Conservation (phyloP, 2,797 vertebrate species). For the Botia kubotai region DNA sequence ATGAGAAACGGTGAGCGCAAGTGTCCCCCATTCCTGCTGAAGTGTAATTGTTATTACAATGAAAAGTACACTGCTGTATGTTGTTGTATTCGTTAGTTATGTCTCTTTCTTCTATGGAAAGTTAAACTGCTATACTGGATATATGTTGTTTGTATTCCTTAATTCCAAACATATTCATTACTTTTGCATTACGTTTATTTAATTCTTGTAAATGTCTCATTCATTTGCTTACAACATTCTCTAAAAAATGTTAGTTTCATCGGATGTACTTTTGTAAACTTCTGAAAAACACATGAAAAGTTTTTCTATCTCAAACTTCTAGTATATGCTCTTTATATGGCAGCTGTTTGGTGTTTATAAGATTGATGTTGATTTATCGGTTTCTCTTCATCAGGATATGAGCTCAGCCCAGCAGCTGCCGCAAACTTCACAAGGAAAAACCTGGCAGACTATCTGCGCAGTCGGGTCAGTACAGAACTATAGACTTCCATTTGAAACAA, state of each 20-base stretch:
- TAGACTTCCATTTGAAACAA: neutral
- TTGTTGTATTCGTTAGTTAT: neutral
- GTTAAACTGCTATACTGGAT: too few species aligned
- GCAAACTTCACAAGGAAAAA: slow-evolving; percentile 98
- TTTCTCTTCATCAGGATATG: slow-evolving; percentile 83
- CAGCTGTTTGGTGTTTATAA: neutral
- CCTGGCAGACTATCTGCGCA: slow-evolving; percentile 95
- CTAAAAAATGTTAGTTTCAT: neutral
- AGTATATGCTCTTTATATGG: too few species aligned
- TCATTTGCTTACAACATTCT: neutral
- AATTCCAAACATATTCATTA: slow-evolving; percentile 49
- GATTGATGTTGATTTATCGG: neutral
- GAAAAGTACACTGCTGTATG: neutral
- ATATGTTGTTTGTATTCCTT: slow-evolving; percentile 70
- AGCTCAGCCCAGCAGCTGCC: slow-evolving; percentile 94
- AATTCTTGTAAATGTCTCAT: neutral
- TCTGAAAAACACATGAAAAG: too few species aligned
- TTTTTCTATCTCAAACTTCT: neutral
- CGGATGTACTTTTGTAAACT: neutral
- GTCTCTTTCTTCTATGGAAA: too few species aligned
- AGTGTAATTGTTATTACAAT: neutral
- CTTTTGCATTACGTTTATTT: neutral
- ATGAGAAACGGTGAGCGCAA: slow-evolving; percentile 91
- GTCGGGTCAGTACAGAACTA: slow-evolving; percentile 82
- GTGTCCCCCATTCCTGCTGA: neutral